Evolutionary conservation across 2,113 vertebrate genomes (phyloP).

Genomic region (Campylomormyrus tamandua): DNA sequence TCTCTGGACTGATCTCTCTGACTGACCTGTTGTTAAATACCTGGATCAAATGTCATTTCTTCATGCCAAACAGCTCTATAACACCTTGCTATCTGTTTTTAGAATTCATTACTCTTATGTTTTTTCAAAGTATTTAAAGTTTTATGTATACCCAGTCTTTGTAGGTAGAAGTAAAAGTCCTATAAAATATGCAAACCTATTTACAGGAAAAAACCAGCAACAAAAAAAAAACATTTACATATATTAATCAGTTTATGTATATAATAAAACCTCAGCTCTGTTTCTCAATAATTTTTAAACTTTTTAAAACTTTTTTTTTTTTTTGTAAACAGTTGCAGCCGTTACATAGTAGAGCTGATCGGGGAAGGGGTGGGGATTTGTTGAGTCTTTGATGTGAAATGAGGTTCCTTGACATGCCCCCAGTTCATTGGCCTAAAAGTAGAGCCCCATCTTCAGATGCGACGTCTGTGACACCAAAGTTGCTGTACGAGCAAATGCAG

Average conservation of each 20-base stretch:
- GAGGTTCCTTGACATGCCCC: not conserved
- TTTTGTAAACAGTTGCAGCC: conserved; percentile 96
- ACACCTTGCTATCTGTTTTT: conserved; percentile 53
- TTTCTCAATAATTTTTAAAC: conserved; percentile 76
- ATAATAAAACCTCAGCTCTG: conserved; percentile 85
- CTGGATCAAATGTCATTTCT: conserved; percentile 85
- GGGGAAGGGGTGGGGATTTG: not conserved
- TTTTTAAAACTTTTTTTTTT: conserved; percentile 52
- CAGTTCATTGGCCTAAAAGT: not conserved
- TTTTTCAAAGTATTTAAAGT: conserved; percentile 61
- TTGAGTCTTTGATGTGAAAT: not conserved
- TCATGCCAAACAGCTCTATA: conserved; percentile 64
- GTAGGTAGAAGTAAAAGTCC: conserved; percentile 92
- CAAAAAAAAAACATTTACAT: conserved; percentile 62
- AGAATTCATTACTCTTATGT: conserved; percentile 48
- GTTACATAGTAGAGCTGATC: conserved; percentile 67
- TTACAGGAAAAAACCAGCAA: conserved; percentile 92
- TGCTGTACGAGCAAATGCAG: not conserved
- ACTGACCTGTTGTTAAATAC: conserved; percentile 94
- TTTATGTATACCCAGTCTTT: conserved; percentile 64
- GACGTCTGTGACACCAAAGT: not conserved
- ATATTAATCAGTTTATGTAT: conserved; percentile 71
- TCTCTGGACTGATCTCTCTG: conserved; percentile 62
- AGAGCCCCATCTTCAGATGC: not conserved
- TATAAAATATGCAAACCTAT: conserved; percentile 99